phyloP scores from a whole-genome alignment of 2,888 invertebrate genomes.

The Noctua fimbriata region DNA sequence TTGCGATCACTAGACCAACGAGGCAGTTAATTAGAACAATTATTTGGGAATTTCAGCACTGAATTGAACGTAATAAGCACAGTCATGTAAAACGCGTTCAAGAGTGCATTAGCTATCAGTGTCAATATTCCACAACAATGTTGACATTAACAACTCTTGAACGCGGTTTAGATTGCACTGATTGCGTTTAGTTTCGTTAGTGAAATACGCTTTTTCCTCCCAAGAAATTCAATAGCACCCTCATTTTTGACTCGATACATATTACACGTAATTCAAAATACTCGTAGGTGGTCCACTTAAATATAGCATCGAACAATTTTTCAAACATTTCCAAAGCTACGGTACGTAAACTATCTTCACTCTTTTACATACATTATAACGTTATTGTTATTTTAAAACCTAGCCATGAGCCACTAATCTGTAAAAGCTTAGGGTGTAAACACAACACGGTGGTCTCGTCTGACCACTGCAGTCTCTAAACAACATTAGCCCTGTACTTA shows the following conservation, averaged over 20 bases:
- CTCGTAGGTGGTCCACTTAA: conserved; percentile 46
- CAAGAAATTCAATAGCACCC: not conserved
- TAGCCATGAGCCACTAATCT: conserved; percentile 76
- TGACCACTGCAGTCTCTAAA: conserved; percentile 80
- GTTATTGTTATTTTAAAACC: conserved; percentile 81
- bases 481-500: conserved; percentile 80
- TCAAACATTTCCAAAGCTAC: conserved; percentile 29
- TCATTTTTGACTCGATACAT: not conserved
- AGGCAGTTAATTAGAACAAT: not conserved
- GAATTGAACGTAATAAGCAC: not conserved
- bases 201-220: not conserved
- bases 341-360: conserved; percentile 57
- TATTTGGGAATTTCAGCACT: not conserved
- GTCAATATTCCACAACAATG: not conserved
- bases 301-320: conserved; percentile 31
- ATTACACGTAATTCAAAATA: not conserved
- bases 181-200: not conserved
- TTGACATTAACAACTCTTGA: not conserved
- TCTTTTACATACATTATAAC: conserved; percentile 76
- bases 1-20: too few relatives aligned
- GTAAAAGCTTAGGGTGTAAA: conserved; percentile 81
- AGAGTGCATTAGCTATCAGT: not conserved
- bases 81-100: not conserved
- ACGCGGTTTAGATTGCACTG: not conserved
- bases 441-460: conserved; percentile 86